Evolutionary conservation across 2,113 vertebrate species (phyloP).

Genomic region (Scolopax mira): DNA sequence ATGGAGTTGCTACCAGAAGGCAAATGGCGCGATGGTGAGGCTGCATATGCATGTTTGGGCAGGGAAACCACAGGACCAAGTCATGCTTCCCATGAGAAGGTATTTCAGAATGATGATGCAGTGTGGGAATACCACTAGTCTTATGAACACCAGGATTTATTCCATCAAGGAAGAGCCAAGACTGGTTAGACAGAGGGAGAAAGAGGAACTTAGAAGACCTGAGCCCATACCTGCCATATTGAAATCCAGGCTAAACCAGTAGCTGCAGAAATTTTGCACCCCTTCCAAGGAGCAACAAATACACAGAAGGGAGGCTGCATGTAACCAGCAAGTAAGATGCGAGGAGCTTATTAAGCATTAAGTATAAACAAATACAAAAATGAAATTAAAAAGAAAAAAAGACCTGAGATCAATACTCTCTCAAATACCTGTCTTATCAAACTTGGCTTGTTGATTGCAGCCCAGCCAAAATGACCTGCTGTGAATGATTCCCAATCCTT

Average conservation of each 20-base stretch:
- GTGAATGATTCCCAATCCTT: background rate
- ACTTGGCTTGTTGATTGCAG: background rate
- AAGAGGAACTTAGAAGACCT: background rate
- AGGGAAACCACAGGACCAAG: background rate
- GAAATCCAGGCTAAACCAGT: background rate
- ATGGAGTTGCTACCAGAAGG: background rate
- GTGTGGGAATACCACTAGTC: background rate
- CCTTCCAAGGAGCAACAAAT: background rate
- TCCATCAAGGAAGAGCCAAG: background rate
- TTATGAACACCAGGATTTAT: background rate
- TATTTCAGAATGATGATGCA: background rate
- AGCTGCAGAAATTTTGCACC: background rate
- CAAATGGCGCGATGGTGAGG: rapidly evolving
- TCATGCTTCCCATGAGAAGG: background rate
- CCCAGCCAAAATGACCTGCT: background rate
- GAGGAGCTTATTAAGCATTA: background rate
- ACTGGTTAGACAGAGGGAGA: background rate
- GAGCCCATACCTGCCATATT: background rate
- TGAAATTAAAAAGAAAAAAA: background rate
- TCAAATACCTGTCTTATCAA: background rate
- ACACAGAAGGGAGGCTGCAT: background rate
- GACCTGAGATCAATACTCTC: background rate
- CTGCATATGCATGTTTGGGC: rapidly evolving
- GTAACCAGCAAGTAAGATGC: background rate
- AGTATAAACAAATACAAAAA: background rate